Base-by-base conservation (phyloP, 2,113 vertebrate species). In the Amblyopsis rosae region DNA sequence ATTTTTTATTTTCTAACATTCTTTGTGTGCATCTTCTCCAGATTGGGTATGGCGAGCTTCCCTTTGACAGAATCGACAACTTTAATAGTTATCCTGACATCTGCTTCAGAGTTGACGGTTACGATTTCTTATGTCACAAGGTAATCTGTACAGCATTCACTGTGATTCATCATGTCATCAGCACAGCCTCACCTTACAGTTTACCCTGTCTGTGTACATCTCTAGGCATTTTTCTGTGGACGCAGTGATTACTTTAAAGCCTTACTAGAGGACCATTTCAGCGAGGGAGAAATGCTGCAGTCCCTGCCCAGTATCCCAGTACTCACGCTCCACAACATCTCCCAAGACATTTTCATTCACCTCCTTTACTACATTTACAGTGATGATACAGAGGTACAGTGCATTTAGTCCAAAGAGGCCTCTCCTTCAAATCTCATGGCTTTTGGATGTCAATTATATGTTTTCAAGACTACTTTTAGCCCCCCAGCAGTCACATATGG, bases 161-260 rank as follows among this genome's bases (percentile, higher is more conserved):
- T 41, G 35, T 41, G 5, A 6, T 41, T 16, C 48, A 13, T 3
- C 6, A 1, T 53, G 35, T 6, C 35, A 41, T 41, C 35, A 41
- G 26, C 26, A 26, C 26, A 26, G 26, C 35, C 35, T 41, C 4
- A 41, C 7, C 7, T 41, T 41, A 41, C 35, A 6, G 3, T 59
- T 7, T 47, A 41, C 46, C 6, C 15, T 1, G 33, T 65, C 35
- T 67, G 17, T 72, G 41, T 59, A 17, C 62, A 12, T 71, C 17
- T 79, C 17, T 87, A 99, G 97, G 96, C 93, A 1, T 99, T 99
- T 91, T 98, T 98, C 91, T 96, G 96, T 59, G 95, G 97, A 68
- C 95, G 96, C 11, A 99, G 97, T 57, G 98, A 99, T 89, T 99
- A 98, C 84, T 99, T 99, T 84, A 96, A 95, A 88, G 98, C 97